Percentiles rank a stretch among this genome's conserved stretches.
These are phyloP conservation scores for Diorhabda sublineata DNA, from an alignment of 1,140 invertebrate genomes.

Conservation along the genomic window DNA sequence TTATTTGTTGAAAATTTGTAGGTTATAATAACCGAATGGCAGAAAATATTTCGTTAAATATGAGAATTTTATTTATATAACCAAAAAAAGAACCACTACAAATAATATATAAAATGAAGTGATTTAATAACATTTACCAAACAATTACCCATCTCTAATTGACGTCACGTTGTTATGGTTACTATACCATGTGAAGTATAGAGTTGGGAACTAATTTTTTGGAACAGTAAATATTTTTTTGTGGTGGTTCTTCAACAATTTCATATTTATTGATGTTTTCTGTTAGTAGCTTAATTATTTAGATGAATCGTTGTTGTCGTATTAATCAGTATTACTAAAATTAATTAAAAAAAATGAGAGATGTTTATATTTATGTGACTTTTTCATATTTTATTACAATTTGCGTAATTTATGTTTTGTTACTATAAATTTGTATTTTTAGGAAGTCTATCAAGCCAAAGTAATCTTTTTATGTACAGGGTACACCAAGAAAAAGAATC, in stretches of 20 bases:
- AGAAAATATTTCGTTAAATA: constrained; percentile 22
- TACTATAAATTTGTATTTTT: background rate
- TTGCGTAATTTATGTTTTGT: background rate
- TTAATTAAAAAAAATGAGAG: background rate
- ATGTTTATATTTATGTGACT: constrained; percentile 13
- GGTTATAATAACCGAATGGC: constrained; percentile 39
- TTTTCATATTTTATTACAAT: constrained; percentile 14
- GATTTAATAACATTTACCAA: no score
- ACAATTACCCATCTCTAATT: no score
- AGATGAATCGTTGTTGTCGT: background rate
- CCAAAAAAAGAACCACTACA: no score
- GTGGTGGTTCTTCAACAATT: constrained; percentile 11
- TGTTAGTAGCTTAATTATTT: constrained; percentile 3
- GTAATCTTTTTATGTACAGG: background rate
- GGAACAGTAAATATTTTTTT: no score
- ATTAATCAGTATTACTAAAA: constrained; percentile 4
- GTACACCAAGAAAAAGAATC: no score
- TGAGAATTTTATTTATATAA: constrained; percentile 9
- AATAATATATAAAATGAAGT: no score
- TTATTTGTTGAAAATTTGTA: constrained; percentile 29
- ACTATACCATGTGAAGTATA: no score
- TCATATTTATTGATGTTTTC: background rate
- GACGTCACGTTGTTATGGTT: no score
- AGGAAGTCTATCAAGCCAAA: background rate
- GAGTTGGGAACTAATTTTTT: no score